A percentile compares a stretch with the other conserved stretches of the same genome.
These are phyloP conservation scores for Tetramorium bicarinatum DNA, from an alignment of 2,888 invertebrate species.

Conservation along the genomic window DNA sequence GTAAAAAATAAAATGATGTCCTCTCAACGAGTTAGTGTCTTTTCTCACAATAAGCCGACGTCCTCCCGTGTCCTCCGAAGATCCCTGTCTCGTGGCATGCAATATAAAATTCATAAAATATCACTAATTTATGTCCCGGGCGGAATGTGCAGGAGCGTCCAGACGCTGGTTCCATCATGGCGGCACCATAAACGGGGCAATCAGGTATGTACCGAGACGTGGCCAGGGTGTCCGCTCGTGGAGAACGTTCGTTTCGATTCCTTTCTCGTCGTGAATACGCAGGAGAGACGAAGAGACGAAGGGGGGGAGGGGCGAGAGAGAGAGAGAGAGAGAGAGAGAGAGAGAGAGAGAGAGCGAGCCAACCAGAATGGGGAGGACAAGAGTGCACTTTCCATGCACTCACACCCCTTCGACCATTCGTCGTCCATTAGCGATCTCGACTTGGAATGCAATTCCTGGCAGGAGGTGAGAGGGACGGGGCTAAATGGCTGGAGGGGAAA, in stretches of 20 bases:
- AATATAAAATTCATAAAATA: conserved; percentile 54
- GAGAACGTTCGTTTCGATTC: conserved; percentile 48
- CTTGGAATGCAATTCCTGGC: conserved; percentile 74
- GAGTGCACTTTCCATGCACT: conserved; percentile 70
- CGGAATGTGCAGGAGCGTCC: conserved; percentile 53
- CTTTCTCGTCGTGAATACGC: conserved; percentile 26
- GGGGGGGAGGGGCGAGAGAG: too few species aligned
- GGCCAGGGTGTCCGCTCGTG: conserved; percentile 31
- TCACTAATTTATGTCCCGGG: conserved; percentile 50
- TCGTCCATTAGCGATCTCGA: conserved; percentile 77
- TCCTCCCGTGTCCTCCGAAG: conserved; percentile 3
- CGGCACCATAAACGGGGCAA: conserved; percentile 54
- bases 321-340: not conserved
- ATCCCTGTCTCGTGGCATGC: conserved; percentile 14
- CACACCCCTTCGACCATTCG: conserved; percentile 66
- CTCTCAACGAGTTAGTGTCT: conserved; percentile 15
- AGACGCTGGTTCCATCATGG: conserved; percentile 56
- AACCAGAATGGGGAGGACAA: conserved; percentile 30
- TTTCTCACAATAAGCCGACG: conserved; percentile 44
- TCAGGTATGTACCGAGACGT: conserved; percentile 49
- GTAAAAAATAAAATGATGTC: conserved; percentile 1
- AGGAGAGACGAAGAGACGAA: not conserved
- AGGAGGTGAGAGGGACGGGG: conserved; percentile 44
- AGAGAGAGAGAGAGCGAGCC: not conserved
- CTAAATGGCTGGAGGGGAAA: conserved; percentile 46